Conservation (phyloP, 2,113 vertebrate species). For the Sminthopsis crassicaudata region DNA sequence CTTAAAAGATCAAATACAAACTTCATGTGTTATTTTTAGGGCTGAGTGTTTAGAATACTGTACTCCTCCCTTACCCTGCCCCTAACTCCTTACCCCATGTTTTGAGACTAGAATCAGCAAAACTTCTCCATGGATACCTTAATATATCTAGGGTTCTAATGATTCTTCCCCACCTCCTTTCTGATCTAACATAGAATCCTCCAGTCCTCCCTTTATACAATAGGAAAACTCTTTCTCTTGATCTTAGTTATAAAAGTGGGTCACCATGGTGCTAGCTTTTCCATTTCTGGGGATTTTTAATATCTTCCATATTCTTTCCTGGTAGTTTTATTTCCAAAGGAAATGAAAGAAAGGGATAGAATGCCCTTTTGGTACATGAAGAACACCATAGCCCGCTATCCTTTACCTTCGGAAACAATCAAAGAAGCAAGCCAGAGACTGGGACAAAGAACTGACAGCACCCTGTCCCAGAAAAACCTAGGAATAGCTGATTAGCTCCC, state of each 20-base stretch:
- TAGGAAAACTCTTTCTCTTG: constrained; percentile 29
- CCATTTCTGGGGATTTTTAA: constrained; percentile 32
- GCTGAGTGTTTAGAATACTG: accelerated
- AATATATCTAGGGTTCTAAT: background rate
- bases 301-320: constrained; percentile 45
- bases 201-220: background rate
- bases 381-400: constrained; percentile 37
- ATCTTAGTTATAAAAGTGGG: constrained; percentile 68
- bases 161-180: background rate
- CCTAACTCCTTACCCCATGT: background rate
- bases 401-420: constrained; percentile 16
- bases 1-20: background rate
- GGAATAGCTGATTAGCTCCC: constrained; percentile 17
- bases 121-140: background rate
- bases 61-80: background rate
- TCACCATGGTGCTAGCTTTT: constrained; percentile 56
- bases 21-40: accelerated
- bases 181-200: background rate
- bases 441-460: background rate
- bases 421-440: background rate
- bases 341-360: constrained; percentile 35
- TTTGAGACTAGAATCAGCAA: background rate
- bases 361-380: constrained; percentile 1
- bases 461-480: constrained; percentile 28
- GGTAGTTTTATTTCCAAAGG: constrained; percentile 16